phyloP scores from a whole-genome alignment of 2,113 vertebrate species.

The Pao palembangensis region DNA sequence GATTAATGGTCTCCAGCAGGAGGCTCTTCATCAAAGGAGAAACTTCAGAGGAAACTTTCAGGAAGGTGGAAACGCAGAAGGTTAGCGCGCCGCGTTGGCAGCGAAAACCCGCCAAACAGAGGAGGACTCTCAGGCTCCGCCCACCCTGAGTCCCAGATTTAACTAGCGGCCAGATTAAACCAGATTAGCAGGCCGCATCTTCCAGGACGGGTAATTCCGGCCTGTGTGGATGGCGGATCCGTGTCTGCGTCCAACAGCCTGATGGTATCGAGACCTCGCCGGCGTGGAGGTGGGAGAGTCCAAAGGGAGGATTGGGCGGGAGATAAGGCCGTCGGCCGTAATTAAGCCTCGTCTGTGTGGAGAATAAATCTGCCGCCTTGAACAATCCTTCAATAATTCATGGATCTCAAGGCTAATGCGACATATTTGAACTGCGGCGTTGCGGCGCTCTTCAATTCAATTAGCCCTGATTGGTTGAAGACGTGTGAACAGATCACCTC shows the following conservation, averaged over 20 bases:
- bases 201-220: no score
- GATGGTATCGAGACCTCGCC: conserved; percentile 62
- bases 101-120: no score
- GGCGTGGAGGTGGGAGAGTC: conserved; percentile 51
- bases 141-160: conserved; percentile 35
- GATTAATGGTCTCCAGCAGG: conserved; percentile 45
- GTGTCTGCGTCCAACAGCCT: conserved; percentile 52
- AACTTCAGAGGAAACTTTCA: background rate
- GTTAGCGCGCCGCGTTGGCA: no score
- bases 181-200: no score
- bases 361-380: conserved; percentile 83
- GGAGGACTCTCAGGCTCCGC: conserved; percentile 1
- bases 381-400: conserved; percentile 93
- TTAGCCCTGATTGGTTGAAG: conserved; percentile 79
- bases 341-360: conserved; percentile 77
- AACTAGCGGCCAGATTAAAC: no score
- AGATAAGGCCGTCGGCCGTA: conserved; percentile 81
- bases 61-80: background rate
- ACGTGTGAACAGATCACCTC: conserved; percentile 80
- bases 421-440: conserved; percentile 78
- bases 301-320: conserved; percentile 61
- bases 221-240: conserved; percentile 23
- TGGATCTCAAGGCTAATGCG: conserved; percentile 83
- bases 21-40: conserved; percentile 28
- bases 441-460: conserved; percentile 81